These are phyloP conservation scores for Catostylus mosaicus DNA, from an alignment of 30 jellyfish, hydroid and myxozoan genomes.

Conservation along the genomic window DNA sequence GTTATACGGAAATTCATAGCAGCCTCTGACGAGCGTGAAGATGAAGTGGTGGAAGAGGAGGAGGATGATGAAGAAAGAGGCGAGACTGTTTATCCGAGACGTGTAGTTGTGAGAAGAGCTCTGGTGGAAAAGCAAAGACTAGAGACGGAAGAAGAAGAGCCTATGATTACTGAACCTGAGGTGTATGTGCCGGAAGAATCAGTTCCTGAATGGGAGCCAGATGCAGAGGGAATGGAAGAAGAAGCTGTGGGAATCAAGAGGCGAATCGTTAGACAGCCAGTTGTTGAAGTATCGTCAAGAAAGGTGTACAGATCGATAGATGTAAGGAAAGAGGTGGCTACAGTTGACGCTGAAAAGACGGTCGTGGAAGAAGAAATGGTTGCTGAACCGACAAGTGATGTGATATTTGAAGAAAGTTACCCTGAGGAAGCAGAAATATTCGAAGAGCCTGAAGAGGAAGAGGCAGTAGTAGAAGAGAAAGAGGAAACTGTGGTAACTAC, in stretches of 20 bases:
- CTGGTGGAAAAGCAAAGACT: background rate
- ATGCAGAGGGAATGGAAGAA: conserved; percentile 33
- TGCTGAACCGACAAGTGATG: conserved; percentile 63
- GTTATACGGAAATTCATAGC: conserved; percentile 53
- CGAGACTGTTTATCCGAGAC: conserved; percentile 46
- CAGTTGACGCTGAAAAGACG: conserved; percentile 57
- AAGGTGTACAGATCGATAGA: conserved; percentile 40
- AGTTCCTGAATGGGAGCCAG: conserved; percentile 13
- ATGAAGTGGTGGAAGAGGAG: conserved; percentile 41
- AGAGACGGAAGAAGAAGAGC: conserved; percentile 28
- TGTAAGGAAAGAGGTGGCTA: conserved; percentile 53
- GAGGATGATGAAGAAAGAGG: conserved; percentile 7
- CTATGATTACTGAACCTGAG: conserved; percentile 37
- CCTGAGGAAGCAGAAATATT: conserved; percentile 21
- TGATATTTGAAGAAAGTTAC: conserved; percentile 27
- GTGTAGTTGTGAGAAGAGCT: conserved; percentile 49
- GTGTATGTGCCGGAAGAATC: conserved; percentile 27
- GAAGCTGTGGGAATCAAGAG: conserved; percentile 16
- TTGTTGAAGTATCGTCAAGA: conserved; percentile 43
- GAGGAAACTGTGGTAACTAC: too few relatives aligned
- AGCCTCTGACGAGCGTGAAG: conserved; percentile 61
- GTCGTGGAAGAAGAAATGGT: conserved; percentile 61
- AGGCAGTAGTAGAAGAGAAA: too few relatives aligned
- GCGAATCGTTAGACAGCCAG: conserved; percentile 47
- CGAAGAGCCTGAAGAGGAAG: too few relatives aligned